Evolutionary conservation across 2,888 invertebrate genomes (phyloP).

Genomic region (Aethes cnicana): DNA sequence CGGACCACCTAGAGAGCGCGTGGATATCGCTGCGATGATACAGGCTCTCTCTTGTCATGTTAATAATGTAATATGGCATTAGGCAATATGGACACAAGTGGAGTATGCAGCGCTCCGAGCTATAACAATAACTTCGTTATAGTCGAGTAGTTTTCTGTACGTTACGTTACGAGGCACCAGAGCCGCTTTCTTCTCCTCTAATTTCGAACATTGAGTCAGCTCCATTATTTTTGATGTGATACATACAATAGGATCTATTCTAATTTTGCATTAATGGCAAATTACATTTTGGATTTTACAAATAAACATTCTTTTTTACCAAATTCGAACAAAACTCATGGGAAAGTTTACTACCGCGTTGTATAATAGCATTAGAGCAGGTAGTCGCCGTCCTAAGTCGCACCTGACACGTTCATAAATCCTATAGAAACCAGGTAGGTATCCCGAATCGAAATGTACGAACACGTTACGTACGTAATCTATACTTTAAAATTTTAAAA

Average conservation of each 20-base stretch:
- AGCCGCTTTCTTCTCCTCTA: conserved; percentile 21
- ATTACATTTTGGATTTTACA: neutral
- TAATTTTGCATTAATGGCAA: too few relatives aligned
- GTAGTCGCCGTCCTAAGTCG: conserved; percentile 55
- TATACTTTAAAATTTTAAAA: too few relatives aligned
- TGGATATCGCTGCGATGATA: conserved; percentile 35
- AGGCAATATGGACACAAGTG: conserved; percentile 29
- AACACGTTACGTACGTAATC: too few relatives aligned
- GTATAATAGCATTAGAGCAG: conserved; percentile 59
- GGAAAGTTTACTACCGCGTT: conserved; percentile 2
- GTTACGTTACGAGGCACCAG: conserved; percentile 1
- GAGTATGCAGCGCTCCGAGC: conserved; percentile 18
- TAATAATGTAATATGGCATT: conserved; percentile 39
- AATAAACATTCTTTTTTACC: conserved; percentile 7
- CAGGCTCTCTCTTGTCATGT: conserved; percentile 39
- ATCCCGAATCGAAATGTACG: neutral
- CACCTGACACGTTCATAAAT: conserved; percentile 61
- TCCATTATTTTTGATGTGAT: too few relatives aligned
- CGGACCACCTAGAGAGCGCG: conserved; percentile 40
- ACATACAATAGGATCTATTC: too few relatives aligned
- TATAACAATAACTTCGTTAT: conserved; percentile 29
- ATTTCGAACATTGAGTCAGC: too few relatives aligned
- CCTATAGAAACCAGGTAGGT: conserved; percentile 44
- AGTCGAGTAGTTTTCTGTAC: conserved; percentile 24
- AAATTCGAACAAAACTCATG: conserved; percentile 6